Percentiles rank a stretch among this genome's conserved stretches.
Conservation (phyloP, 2,797 vertebrate species). For the Myotis myotis region DNA sequence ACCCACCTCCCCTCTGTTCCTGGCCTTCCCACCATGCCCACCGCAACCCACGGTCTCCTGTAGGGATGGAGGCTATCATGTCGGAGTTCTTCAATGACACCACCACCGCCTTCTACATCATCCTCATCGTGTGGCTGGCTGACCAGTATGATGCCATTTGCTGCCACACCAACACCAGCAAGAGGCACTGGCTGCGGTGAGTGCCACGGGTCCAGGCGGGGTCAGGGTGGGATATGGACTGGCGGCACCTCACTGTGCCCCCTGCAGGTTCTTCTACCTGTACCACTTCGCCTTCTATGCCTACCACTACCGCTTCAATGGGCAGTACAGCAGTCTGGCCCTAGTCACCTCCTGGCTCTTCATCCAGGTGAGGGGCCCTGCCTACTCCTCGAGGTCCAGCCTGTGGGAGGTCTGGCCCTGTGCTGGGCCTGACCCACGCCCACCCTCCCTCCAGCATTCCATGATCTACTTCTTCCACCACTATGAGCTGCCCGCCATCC, state of each 20-base stretch:
- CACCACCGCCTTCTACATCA: slow-evolving; percentile 98
- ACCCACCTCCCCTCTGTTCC: background rate
- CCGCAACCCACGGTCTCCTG: rapidly evolving
- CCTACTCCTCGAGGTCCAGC: background rate
- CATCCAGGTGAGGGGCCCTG: slow-evolving; percentile 89
- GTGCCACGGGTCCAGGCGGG: background rate
- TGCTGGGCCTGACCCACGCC: background rate
- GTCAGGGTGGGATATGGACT: background rate
- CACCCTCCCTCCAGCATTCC: slow-evolving; percentile 88
- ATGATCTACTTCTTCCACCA: slow-evolving; percentile 99
- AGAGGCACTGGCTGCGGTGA: slow-evolving; percentile 97
- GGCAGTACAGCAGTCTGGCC: slow-evolving; percentile 98
- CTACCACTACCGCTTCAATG: slow-evolving; percentile 98
- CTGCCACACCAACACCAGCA: slow-evolving; percentile 98
- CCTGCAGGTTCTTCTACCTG: slow-evolving; percentile 94
- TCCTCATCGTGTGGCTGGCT: slow-evolving; percentile 97
- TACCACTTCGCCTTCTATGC: slow-evolving; percentile 99
- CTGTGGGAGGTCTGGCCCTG: too few relatives aligned
- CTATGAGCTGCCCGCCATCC: slow-evolving; percentile 96
- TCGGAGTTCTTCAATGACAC: slow-evolving; percentile 99
- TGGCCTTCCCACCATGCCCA: background rate
- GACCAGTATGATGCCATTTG: slow-evolving; percentile 98
- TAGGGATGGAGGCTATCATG: slow-evolving; percentile 99
- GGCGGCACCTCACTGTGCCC: rapidly evolving
- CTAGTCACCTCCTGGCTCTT: slow-evolving; percentile 99